These are phyloP conservation scores for Mystacides longicornis DNA, from an alignment of 2,888 invertebrate species.

Conservation along the genomic window DNA sequence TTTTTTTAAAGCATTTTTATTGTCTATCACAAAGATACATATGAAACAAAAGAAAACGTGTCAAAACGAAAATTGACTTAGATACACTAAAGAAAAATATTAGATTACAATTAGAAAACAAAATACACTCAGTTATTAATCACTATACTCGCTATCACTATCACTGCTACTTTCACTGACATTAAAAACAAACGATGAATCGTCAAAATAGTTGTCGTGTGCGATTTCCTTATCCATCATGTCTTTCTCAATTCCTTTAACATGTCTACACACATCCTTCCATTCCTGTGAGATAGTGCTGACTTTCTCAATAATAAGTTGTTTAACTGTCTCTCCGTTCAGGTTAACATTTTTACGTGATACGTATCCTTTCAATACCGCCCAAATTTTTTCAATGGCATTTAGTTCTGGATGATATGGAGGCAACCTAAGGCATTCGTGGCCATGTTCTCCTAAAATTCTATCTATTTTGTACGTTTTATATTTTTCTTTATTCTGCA, in stretches of 20 bases:
- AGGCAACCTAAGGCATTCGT: not conserved
- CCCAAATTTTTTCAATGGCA: conserved; percentile 7
- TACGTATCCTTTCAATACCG: conserved; percentile 2
- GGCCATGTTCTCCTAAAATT: not conserved
- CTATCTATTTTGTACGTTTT: conserved; percentile 4
- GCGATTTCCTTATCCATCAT: not conserved
- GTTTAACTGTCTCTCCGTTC: not conserved
- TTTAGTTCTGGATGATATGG: conserved; percentile 4
- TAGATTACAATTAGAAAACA: too few species aligned
- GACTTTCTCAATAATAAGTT: not conserved
- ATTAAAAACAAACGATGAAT: too few species aligned
- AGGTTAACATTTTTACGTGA: not conserved
- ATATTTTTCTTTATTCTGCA: not conserved
- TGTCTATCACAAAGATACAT: too few species aligned
- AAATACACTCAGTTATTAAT: too few species aligned
- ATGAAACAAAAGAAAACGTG: too few species aligned
- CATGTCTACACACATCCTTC: conserved; percentile 3
- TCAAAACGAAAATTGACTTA: too few species aligned
- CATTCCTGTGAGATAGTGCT: conserved; percentile 1
- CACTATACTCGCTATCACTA: too few species aligned
- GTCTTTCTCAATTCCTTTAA: not conserved
- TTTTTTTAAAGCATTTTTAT: too few species aligned
- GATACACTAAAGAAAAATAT: too few species aligned
- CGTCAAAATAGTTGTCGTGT: too few species aligned
- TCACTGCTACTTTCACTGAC: too few species aligned